These are phyloP conservation scores for Andrena dorsata DNA, from an alignment of 2,888 invertebrate species.

Conservation along the genomic window DNA sequence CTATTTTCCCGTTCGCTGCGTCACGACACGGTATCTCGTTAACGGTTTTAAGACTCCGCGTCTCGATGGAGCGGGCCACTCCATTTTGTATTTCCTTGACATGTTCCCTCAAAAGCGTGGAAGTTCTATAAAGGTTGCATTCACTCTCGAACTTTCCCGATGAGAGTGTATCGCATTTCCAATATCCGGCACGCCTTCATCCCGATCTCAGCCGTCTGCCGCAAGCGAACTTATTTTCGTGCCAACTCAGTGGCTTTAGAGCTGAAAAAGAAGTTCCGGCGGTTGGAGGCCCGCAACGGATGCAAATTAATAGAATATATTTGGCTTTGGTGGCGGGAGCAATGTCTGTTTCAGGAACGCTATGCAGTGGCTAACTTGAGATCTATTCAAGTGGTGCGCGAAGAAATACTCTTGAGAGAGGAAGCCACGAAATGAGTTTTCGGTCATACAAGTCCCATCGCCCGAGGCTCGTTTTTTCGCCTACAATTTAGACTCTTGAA, in stretches of 20 bases:
- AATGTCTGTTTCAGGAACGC: too few species aligned
- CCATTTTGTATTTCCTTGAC: slow-evolving; percentile 34
- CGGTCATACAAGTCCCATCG: too few species aligned
- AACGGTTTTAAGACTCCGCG: slow-evolving; percentile 9
- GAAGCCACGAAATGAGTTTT: too few species aligned
- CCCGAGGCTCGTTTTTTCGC: too few species aligned
- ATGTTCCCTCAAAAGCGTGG: slow-evolving; percentile 16
- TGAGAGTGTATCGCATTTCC: slow-evolving; percentile 60
- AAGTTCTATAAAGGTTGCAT: slow-evolving; percentile 50
- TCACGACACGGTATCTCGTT: slow-evolving; percentile 21
- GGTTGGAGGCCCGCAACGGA: slow-evolving; percentile 19
- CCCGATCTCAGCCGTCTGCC: slow-evolving; percentile 2
- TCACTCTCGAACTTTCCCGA: slow-evolving; percentile 62
- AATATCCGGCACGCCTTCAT: slow-evolving; percentile 61
- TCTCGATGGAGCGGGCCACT: not conserved
- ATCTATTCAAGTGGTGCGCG: too few species aligned
- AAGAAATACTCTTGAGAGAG: too few species aligned
- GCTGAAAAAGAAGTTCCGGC: slow-evolving; percentile 22
- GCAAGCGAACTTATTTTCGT: slow-evolving; percentile 51
- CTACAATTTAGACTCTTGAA: too few species aligned
- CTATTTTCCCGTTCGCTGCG: slow-evolving; percentile 2
- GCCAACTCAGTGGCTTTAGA: slow-evolving; percentile 18
- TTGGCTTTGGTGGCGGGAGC: not conserved
- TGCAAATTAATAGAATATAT: slow-evolving; percentile 42
- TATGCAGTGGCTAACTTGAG: too few species aligned